These are phyloP conservation scores for Syngnathus floridae DNA, from an alignment of 2,113 vertebrate genomes.

Conservation along the genomic window DNA sequence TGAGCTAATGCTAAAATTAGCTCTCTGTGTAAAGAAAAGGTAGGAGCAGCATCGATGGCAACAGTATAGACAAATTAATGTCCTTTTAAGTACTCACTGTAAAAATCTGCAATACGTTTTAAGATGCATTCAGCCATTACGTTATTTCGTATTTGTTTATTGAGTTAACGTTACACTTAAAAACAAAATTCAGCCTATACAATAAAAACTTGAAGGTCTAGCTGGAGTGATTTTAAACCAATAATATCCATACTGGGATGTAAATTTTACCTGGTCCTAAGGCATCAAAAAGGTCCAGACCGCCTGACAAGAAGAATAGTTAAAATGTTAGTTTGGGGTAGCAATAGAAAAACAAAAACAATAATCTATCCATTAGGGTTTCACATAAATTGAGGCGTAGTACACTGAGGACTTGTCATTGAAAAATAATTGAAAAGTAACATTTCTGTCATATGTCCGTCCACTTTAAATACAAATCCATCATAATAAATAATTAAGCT, in stretches of 20 bases:
- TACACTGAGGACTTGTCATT: not conserved
- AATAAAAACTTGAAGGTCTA: not conserved
- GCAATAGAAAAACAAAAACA: too few relatives aligned
- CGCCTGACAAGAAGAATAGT: not conserved
- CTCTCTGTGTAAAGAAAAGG: too few relatives aligned
- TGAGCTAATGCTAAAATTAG: too few relatives aligned
- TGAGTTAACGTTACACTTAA: not conserved
- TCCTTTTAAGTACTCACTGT: too few relatives aligned
- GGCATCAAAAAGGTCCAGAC: conserved; percentile 4
- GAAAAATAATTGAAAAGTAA: not conserved
- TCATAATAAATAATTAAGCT: not conserved
- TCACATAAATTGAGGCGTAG: not conserved
- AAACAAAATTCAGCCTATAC: not conserved
- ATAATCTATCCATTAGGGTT: not conserved
- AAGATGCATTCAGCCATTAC: too few relatives aligned
- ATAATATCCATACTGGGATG: not conserved
- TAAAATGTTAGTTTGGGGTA: not conserved
- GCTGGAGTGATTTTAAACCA: not conserved
- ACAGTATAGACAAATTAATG: too few relatives aligned
- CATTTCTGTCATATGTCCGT: not conserved
- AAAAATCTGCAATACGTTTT: too few relatives aligned
- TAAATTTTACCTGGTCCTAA: conserved; percentile 27
- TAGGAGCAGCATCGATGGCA: too few relatives aligned
- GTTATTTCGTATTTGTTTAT: not conserved
- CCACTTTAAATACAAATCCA: not conserved